Conservation (phyloP, 1,140 invertebrate genomes). For the Macrostomum lignano region DNA sequence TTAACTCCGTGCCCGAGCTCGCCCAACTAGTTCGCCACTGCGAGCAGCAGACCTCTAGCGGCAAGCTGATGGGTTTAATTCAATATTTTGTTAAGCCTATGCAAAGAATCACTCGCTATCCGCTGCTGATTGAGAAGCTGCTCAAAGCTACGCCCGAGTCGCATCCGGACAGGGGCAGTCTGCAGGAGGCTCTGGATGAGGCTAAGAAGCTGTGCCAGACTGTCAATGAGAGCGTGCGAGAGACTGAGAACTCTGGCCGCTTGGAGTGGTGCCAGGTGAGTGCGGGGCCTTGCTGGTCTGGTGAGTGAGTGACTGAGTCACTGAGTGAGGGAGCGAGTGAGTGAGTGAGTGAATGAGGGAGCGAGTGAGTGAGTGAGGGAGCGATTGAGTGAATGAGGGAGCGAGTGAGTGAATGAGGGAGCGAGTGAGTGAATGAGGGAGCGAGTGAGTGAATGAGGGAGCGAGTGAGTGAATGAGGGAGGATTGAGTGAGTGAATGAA, state of each 20-base stretch:
- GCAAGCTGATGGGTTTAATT: constrained; percentile 36
- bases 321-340: no score
- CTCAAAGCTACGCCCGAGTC: constrained; percentile 37
- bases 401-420: no score
- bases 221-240: constrained; percentile 48
- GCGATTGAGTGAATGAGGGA: no score
- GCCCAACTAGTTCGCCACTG: constrained; percentile 3
- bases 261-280: constrained; percentile 47
- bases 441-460: no score
- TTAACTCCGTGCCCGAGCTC: constrained; percentile 17
- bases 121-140: constrained; percentile 52
- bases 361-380: no score
- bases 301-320: no score
- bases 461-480: no score
- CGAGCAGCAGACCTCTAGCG: not conserved
- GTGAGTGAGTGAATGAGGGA: no score
- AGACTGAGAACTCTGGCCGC: constrained; percentile 48
- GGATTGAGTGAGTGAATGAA: no score
- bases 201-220: constrained; percentile 44
- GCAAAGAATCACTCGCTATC: constrained; percentile 59
- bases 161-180: constrained; percentile 40
- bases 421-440: no score
- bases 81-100: constrained; percentile 57
- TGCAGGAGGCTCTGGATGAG: constrained; percentile 38
- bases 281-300: no score